Evolutionary conservation across 2,888 invertebrate species (phyloP), one percentile per base, ranked within the genome.

Genomic region (Epirrhoe alternata): DNA sequence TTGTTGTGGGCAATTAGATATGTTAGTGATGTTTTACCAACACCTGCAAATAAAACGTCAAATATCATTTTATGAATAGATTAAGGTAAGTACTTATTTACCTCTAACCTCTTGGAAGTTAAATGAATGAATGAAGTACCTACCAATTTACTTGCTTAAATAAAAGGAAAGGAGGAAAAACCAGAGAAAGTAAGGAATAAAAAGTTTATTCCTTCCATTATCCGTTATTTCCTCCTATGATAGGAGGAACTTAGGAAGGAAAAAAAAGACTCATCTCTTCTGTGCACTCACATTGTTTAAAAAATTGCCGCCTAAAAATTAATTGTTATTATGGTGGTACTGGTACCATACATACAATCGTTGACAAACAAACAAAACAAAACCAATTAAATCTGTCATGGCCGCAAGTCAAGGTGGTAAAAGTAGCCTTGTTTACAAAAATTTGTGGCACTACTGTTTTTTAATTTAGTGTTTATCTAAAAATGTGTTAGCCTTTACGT

Each of bases 21-120:
- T 0, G 98, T 97, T 54, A 99, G 94, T 0, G 98, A 98, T 5
- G 99, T 98, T 94, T 99, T 99, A 17, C 99, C 99, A 69, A 99
- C 99, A 69, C 99, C 99, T 96, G 87, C 81, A 89, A 88, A 67
- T 67, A 55, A 24, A 56, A 51, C 35, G 49, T 58, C 2, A 38
- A 24, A 24, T 24, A 24, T 24, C 1, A 24, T 2, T 2, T 24
- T 24, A 24, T 24, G 24, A n/a, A n/a, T n/a, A n/a, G n/a, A n/a
- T n/a, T n/a, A n/a, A n/a, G n/a, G n/a, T n/a, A n/a, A n/a, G n/a
- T n/a, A n/a, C n/a, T n/a, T 24, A 24, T 3, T 24, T 24, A 24
- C 24, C 24, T 24, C 24, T 24, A 2, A 24, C 24, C 24, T 24
- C 24, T 24, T 24, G 24, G 24, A 24, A 3, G 24, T 2, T 2